Evolutionary conservation across 2,797 vertebrate genomes (phyloP).

Genomic region (Myotis vivesi): DNA sequence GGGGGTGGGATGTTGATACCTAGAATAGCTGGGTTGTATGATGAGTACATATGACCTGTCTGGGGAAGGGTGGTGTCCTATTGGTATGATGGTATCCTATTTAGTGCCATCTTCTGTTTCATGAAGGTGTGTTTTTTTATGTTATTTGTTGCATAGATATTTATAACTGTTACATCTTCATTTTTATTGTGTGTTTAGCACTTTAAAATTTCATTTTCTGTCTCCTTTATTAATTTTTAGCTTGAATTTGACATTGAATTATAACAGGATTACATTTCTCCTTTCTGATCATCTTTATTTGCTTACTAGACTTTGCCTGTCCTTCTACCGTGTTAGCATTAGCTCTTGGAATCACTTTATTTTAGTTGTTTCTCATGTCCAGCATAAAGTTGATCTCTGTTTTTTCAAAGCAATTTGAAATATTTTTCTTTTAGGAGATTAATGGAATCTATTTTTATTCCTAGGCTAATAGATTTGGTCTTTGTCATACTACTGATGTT

Average conservation of each 20-base stretch:
- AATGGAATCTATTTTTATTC: neutral
- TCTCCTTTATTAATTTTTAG: conserved; percentile 11
- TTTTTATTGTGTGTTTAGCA: neutral
- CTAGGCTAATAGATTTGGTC: neutral
- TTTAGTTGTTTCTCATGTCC: neutral
- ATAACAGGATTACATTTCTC: neutral
- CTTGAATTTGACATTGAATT: neutral
- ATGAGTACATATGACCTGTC: neutral
- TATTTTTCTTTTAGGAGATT: neutral
- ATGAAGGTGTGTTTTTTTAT: neutral
- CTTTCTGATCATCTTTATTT: neutral
- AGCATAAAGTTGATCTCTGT: neutral
- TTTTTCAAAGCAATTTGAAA: neutral
- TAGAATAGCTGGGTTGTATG: neutral
- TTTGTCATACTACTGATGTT: neutral
- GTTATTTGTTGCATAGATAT: neutral
- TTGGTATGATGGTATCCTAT: neutral
- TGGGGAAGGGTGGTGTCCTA: neutral
- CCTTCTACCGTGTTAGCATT: neutral
- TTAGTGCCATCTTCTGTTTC: neutral
- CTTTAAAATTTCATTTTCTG: neutral
- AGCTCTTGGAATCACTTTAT: neutral
- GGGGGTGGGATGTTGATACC: neutral
- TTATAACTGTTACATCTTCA: neutral
- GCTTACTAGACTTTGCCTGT: neutral